Evolutionary conservation across 2,888 invertebrate genomes (phyloP).

Genomic region (Cosmopolites sordidus): DNA sequence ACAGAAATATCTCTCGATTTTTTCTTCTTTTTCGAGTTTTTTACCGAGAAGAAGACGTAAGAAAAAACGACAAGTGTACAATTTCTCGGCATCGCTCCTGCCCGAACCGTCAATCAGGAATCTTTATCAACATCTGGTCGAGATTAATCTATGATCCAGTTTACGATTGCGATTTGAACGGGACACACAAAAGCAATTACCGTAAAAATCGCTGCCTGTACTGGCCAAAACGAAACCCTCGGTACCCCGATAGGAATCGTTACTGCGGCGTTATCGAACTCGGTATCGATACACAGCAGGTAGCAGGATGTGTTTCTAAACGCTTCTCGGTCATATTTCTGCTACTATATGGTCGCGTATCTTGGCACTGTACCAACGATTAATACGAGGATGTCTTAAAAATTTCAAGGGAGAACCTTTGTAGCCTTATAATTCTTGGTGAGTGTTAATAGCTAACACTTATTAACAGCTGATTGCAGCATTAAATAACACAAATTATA

Average conservation of each 20-base stretch:
- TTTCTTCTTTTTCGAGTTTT: too few species aligned
- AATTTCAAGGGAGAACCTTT: too few species aligned
- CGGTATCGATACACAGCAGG: not conserved
- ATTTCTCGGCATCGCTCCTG: too few species aligned
- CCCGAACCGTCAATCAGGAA: not conserved
- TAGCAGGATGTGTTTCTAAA: not conserved
- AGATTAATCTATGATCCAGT: not conserved
- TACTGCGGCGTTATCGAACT: not conserved
- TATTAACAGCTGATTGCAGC: too few species aligned
- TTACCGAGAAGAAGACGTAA: too few species aligned
- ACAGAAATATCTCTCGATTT: too few species aligned
- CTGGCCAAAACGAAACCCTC: not conserved
- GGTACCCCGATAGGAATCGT: not conserved
- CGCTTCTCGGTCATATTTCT: not conserved
- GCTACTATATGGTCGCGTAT: not conserved
- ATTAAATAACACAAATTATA: too few species aligned
- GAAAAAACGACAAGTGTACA: too few species aligned
- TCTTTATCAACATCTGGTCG: slow-evolving; percentile 1
- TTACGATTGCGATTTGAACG: not conserved
- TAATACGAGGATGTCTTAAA: too few species aligned
- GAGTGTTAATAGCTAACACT: too few species aligned
- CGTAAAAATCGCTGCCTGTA: not conserved
- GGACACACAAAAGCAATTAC: slow-evolving; percentile 1
- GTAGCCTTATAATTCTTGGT: too few species aligned
- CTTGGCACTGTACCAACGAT: too few species aligned